These are phyloP conservation scores for Heteromyza rotundicornis DNA, from an alignment of 2,888 invertebrate species.

Conservation along the genomic window DNA sequence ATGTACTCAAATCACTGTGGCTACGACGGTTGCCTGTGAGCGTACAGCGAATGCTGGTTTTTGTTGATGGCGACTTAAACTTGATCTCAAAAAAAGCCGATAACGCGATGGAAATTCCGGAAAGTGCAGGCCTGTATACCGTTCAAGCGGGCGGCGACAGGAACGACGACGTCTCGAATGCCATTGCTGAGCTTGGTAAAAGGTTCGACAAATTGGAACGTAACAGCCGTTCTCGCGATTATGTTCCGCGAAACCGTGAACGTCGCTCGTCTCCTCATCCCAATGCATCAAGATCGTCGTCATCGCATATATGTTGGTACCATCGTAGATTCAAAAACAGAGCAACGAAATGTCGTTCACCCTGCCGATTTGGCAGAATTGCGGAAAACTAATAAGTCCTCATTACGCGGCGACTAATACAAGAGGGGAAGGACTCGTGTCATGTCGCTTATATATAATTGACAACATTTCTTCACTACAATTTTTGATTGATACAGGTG, in stretches of 20 bases:
- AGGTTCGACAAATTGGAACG: background rate
- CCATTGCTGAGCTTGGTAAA: slow-evolving; percentile 5
- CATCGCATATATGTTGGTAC: slow-evolving; percentile 11
- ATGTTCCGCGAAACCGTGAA: too few relatives aligned
- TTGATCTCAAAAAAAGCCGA: slow-evolving; percentile 5
- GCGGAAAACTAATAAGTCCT: slow-evolving; percentile 20
- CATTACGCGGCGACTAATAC: slow-evolving; percentile 7
- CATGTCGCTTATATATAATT: slow-evolving; percentile 15
- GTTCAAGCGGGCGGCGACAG: background rate
- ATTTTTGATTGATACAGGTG: slow-evolving; percentile 20
- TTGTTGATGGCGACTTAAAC: background rate
- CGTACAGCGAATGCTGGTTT: slow-evolving; percentile 9
- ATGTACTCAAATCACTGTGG: too few relatives aligned
- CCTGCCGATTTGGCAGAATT: slow-evolving; percentile 7
- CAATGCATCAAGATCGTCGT: too few relatives aligned
- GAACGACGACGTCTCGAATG: background rate
- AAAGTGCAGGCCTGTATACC: background rate
- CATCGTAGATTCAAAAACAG: slow-evolving; percentile 12
- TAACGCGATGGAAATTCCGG: background rate
- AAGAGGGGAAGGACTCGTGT: background rate
- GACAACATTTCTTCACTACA: slow-evolving; percentile 1
- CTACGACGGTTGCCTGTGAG: background rate
- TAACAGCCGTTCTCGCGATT: too few relatives aligned
- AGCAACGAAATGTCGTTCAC: slow-evolving; percentile 11
- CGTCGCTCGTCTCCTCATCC: background rate